Evolutionary conservation across 2,797 vertebrate species (phyloP).

Genomic region (Paguma larvata): DNA sequence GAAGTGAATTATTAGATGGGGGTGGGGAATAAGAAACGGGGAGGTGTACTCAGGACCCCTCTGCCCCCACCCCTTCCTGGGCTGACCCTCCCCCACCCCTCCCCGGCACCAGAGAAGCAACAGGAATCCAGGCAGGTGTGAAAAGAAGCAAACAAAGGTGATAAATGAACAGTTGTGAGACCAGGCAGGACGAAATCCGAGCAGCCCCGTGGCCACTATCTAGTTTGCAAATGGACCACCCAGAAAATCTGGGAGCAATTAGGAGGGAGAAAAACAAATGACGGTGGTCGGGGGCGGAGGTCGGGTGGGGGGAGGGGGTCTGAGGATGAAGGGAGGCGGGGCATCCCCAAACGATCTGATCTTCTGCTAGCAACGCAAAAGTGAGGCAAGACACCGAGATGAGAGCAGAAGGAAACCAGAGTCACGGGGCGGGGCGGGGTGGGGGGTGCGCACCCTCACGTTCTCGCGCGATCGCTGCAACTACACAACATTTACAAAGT

Average conservation of each 20-base stretch:
- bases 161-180: conserved; percentile 84
- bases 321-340: conserved; percentile 63
- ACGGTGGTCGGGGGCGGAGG: conserved; percentile 37
- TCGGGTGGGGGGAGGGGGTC: neutral
- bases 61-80: neutral
- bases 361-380: conserved; percentile 90
- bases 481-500: fast-evolving
- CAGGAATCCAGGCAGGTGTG: conserved; percentile 87
- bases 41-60: neutral
- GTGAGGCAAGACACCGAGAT: conserved; percentile 76
- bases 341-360: conserved; percentile 89
- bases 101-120: conserved; percentile 65
- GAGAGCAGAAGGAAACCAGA: neutral
- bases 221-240: conserved; percentile 90
- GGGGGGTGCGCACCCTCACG: fast-evolving
- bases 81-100: conserved; percentile 54
- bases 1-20: conserved; percentile 37
- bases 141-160: conserved; percentile 86
- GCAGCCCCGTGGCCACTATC: conserved; percentile 85
- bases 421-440: neutral
- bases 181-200: conserved; percentile 85
- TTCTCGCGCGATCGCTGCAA: neutral
- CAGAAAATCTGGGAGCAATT: conserved; percentile 89
- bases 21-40: neutral
- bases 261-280: conserved; percentile 86